These are phyloP conservation scores for Caiman crocodilus DNA, from an alignment of 2,797 vertebrate species.

Conservation along the genomic window DNA sequence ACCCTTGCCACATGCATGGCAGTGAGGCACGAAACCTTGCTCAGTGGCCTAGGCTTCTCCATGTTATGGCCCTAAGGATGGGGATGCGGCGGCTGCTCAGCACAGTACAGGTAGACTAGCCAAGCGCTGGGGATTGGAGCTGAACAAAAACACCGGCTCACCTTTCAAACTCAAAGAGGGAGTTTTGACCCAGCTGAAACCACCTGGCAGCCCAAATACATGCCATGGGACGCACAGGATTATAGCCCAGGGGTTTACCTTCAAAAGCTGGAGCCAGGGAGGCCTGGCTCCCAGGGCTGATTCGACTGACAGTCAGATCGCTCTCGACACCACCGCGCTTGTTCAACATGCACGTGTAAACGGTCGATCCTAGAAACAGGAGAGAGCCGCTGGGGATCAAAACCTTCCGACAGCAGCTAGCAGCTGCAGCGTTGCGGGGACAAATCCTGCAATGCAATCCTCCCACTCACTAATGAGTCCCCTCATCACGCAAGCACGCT, in stretches of 20 bases:
- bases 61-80: not conserved
- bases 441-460: no score
- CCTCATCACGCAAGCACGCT: not conserved
- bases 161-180: no score
- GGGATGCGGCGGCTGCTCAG: not conserved
- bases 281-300: conserved; percentile 79
- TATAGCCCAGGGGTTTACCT: conserved; percentile 65
- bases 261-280: conserved; percentile 87
- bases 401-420: accelerated
- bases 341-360: conserved; percentile 98
- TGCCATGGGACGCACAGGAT: no score
- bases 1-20: not conserved
- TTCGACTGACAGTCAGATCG: conserved; percentile 93
- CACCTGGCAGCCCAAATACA: not conserved
- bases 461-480: accelerated
- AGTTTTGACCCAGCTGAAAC: not conserved
- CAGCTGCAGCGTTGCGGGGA: no score
- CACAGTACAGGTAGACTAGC: not conserved
- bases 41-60: not conserved
- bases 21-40: not conserved
- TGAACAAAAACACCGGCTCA: not conserved
- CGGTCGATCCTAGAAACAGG: conserved; percentile 86
- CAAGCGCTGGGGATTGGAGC: not conserved
- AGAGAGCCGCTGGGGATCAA: not conserved
- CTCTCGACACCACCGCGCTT: conserved; percentile 89